Base-by-base conservation (phyloP, 2,113 vertebrate genomes). In the Gadus macrocephalus region DNA sequence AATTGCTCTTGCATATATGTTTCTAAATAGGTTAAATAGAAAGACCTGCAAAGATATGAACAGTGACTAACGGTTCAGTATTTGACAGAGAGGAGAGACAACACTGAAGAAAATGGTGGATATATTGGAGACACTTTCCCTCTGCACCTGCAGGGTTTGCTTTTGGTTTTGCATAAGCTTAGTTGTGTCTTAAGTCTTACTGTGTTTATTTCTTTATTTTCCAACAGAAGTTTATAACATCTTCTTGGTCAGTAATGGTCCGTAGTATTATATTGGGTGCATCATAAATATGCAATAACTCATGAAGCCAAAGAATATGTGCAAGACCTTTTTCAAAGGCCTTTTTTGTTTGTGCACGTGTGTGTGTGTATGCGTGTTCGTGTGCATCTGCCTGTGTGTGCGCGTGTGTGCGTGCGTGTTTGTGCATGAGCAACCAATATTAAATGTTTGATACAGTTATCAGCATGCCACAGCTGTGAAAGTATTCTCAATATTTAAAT, bases 391-490 rank as follows among this genome's bases (percentile, higher is more conserved):
- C 25, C 25, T 62, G 17, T 70, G 67, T 20, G 38, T 11, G 63
- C 68, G 67, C 25, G 38, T 11, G 63, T 22, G 17, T 27, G 53
- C 42, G 63, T 9, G 42, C 0, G 58, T 2, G 55, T 38, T 49
- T 42, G 42, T 49, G 16, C 70, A 27, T 35, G 31, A 35, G 31
- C 31, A 35, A 35, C 31, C 72, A 68, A 71, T 78, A 67, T 67
- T 78, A 62, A 69, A 58, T 64, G 70, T 81, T 76, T 78, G 80
- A 81, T 76, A 81, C 67, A 0, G 2, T 75, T 72, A 78, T 84
- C 82, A 81, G 65, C 77, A 49, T 72, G 68, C 76, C 74, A 70
- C 85, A 84, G 84, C 81, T 85, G 86, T 64, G 78, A 84, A 83
- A 78, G 80, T 83, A 84, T 79, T 72, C 70, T 61, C 65, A 60